Evolutionary conservation across 1,140 invertebrate genomes (phyloP).

Genomic region (Halotydeus destructor): DNA sequence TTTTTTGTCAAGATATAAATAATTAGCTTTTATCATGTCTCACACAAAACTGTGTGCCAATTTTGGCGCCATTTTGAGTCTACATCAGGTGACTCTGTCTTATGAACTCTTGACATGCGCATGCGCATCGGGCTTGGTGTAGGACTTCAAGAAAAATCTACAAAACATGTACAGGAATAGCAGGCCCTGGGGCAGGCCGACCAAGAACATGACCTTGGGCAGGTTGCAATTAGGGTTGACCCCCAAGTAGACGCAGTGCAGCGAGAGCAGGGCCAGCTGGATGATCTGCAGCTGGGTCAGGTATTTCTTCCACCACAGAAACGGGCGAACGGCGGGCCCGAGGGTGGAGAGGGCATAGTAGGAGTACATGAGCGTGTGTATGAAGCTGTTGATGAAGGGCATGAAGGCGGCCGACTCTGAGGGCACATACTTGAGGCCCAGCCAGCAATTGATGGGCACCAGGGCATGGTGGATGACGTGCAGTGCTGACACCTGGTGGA

Average conservation of each 20-base stretch:
- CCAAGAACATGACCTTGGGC: conserved; percentile 1
- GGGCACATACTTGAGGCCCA: conserved; percentile 10
- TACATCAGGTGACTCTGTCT: too few species aligned
- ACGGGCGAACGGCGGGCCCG: conserved; percentile 29
- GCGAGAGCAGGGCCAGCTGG: conserved; percentile 6
- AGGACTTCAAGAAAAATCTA: conserved; percentile 8
- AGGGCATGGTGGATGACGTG: conserved; percentile 30
- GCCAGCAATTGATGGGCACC: conserved; percentile 15
- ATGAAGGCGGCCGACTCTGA: conserved; percentile 33
- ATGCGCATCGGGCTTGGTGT: conserved; percentile 2
- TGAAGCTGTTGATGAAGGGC: conserved; percentile 33
- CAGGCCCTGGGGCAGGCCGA: not conserved
- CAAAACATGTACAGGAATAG: conserved; percentile 9
- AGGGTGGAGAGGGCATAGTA: conserved; percentile 33
- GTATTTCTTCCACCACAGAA: conserved; percentile 36
- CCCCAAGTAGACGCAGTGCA: not conserved
- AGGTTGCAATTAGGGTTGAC: not conserved
- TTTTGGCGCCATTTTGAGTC: too few species aligned
- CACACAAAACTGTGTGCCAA: too few species aligned
- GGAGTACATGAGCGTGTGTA: conserved; percentile 37
- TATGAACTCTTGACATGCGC: too few species aligned
- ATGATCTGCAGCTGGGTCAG: conserved; percentile 33
- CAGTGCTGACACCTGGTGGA: conserved; percentile 27
- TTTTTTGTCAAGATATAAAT: too few species aligned
- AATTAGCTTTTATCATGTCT: too few species aligned